These are phyloP conservation scores for Torymus texanus DNA, from an alignment of 2,888 invertebrate species.

Conservation along the genomic window DNA sequence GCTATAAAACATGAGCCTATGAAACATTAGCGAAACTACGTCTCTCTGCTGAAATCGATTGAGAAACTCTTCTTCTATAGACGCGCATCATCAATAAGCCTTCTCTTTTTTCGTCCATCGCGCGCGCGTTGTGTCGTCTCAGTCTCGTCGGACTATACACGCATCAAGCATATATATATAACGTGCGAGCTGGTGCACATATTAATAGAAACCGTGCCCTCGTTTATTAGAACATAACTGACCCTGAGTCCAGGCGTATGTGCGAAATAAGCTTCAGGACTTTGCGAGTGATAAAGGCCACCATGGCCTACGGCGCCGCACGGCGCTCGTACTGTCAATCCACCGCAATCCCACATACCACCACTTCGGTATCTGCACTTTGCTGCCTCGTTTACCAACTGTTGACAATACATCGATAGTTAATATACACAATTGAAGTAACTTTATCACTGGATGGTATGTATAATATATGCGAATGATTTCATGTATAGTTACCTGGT, in stretches of 20 bases:
- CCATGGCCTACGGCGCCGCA: conserved; percentile 99
- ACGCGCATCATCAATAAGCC: conserved; percentile 4
- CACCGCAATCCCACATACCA: conserved; percentile 91
- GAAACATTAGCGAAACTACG: no score
- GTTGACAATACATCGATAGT: conserved; percentile 52
- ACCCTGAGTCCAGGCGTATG: conserved; percentile 96
- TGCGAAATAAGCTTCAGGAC: conserved; percentile 97
- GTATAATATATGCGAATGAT: no score
- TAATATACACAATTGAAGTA: no score
- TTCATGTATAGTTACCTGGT: conserved; percentile 84
- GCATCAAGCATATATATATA: not conserved
- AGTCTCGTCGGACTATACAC: not conserved
- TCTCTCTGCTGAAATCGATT: not conserved
- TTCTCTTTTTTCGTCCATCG: not conserved
- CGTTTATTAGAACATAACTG: conserved; percentile 33
- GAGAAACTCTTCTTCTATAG: not conserved
- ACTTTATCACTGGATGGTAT: no score
- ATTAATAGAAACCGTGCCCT: conserved; percentile 37
- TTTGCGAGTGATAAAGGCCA: conserved; percentile 98
- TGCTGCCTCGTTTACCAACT: conserved; percentile 93
- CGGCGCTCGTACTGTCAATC: conserved; percentile 92
- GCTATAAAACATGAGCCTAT: no score
- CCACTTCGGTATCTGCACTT: conserved; percentile 97
- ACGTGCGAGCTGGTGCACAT: not conserved
- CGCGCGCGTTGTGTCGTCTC: not conserved